phyloP scores from a whole-genome alignment of 2,797 vertebrate genomes.

The Odontamblyopus rebecca region DNA sequence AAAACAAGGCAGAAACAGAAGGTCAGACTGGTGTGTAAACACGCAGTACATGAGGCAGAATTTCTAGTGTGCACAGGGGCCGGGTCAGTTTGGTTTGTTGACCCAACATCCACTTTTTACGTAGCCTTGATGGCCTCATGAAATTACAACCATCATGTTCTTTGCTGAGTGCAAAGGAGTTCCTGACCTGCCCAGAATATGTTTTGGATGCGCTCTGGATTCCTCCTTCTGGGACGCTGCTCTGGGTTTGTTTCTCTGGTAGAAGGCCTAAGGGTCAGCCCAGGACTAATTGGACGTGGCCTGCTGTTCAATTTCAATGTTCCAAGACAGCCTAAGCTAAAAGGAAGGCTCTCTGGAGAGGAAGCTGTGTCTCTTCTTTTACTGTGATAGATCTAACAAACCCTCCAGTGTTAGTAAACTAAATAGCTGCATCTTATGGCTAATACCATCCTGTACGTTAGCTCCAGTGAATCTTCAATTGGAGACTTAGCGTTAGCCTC shows the following conservation, averaged over 20 bases:
- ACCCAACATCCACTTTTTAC: neutral
- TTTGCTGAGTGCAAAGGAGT: neutral
- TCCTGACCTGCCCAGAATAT: constrained; percentile 15
- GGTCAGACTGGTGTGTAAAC: neutral
- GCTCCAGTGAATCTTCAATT: too few species aligned
- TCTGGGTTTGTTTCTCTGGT: neutral
- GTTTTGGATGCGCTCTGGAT: constrained; percentile 4
- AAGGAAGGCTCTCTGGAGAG: neutral
- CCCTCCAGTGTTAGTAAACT: too few species aligned
- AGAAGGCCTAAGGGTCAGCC: neutral
- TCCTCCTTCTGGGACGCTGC: neutral
- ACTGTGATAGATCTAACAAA: too few species aligned
- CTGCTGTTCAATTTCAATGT: neutral
- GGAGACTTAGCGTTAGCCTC: too few species aligned
- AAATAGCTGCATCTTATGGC: too few species aligned
- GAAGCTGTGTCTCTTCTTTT: too few species aligned
- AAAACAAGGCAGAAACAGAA: neutral
- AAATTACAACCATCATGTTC: neutral
- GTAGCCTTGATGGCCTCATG: neutral
- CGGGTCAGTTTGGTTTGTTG: neutral
- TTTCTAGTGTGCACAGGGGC: neutral
- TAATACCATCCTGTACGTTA: too few species aligned
- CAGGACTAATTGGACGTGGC: neutral
- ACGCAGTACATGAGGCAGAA: neutral
- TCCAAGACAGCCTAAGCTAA: neutral